A percentile compares a stretch with the other conserved stretches of the same genome.
These are phyloP conservation scores for Limnephilus marmoratus DNA, from an alignment of 2,888 invertebrate genomes.

Conservation along the genomic window DNA sequence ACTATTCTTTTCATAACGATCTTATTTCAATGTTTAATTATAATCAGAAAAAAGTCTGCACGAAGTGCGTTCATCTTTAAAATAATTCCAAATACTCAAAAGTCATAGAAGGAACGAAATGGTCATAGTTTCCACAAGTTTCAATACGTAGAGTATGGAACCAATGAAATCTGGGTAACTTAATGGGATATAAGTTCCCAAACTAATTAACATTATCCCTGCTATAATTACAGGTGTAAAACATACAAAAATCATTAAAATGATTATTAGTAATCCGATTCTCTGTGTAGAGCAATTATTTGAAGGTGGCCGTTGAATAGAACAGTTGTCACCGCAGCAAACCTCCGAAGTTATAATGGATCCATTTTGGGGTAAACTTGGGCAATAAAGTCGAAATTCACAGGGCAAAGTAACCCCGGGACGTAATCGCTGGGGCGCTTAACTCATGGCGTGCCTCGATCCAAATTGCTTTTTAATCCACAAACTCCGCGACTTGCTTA, in stretches of 20 bases:
- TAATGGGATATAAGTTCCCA: not conserved
- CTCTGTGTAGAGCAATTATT: constrained; percentile 7
- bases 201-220: not conserved
- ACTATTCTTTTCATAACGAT: no score
- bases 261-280: not conserved
- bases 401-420: constrained; percentile 38
- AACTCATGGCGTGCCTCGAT: constrained; percentile 39
- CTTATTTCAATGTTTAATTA: no score
- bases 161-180: not conserved
- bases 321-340: constrained; percentile 50
- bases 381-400: constrained; percentile 57
- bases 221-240: not conserved
- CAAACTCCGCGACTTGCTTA: not conserved
- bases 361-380: constrained; percentile 61
- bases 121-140: not conserved
- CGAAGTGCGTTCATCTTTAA: not conserved
- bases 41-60: not conserved
- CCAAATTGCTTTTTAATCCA: constrained; percentile 38
- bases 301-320: constrained; percentile 43
- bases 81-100: not conserved
- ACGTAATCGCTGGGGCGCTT: constrained; percentile 49
- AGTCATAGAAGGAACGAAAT: not conserved
- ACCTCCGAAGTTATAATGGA: constrained; percentile 50
- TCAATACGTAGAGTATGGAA: not conserved
- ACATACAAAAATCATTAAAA: not conserved